A percentile compares a stretch with the other conserved stretches of the same genome.
Conservation (phyloP, 2,888 invertebrate species). For the Epistrophe grossulariae region DNA sequence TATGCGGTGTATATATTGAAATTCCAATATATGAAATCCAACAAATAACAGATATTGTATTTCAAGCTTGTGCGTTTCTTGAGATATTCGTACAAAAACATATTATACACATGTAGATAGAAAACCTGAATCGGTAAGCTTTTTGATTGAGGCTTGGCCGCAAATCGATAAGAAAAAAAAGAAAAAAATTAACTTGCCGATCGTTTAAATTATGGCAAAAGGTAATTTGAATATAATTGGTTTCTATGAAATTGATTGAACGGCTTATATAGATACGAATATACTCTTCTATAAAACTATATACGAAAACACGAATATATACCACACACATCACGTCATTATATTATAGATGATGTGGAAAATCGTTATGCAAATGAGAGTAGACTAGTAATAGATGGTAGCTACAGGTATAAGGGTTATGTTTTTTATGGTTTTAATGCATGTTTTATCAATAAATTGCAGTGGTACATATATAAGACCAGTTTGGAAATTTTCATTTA, state of each 20-base stretch:
- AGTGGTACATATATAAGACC: conserved; percentile 14
- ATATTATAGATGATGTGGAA: conserved; percentile 19
- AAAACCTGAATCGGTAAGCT: conserved; percentile 27
- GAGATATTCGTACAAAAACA: background rate
- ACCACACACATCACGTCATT: conserved; percentile 22
- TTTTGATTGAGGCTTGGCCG: conserved; percentile 22
- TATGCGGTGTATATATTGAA: conserved; percentile 24
- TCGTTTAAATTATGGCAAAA: conserved; percentile 56
- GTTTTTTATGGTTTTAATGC: background rate
- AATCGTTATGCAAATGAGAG: conserved; percentile 40
- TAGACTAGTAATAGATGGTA: background rate
- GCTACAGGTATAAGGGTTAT: conserved; percentile 20
- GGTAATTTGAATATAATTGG: conserved; percentile 64
- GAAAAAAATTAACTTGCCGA: conserved; percentile 29
- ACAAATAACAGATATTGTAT: conserved; percentile 16
- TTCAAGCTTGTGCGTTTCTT: conserved; percentile 8
- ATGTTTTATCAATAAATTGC: conserved; percentile 34
- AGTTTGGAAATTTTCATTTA: conserved; percentile 17
- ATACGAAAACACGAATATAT: background rate
- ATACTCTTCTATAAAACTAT: background rate
- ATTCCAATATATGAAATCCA: conserved; percentile 21
- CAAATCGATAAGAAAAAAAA: background rate
- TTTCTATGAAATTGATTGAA: conserved; percentile 62
- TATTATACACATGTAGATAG: background rate
- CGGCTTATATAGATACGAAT: conserved; percentile 11